Conservation (phyloP, 2,113 vertebrate species). For the Sylvia atricapilla region DNA sequence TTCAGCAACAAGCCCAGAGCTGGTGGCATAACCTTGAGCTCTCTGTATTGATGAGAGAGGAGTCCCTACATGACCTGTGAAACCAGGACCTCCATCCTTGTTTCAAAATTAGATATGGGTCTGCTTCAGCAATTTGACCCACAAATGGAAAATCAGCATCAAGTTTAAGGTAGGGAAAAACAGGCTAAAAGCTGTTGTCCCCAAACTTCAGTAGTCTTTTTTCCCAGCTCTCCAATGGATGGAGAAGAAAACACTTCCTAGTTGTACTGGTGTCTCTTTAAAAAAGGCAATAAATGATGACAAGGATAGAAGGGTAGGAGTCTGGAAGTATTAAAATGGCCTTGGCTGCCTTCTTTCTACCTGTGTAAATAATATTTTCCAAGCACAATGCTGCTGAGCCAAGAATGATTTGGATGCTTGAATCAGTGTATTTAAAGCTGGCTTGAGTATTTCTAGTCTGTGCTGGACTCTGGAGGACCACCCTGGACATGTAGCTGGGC, state of each 20-base stretch:
- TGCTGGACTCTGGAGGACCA: neutral
- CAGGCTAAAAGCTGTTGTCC: neutral
- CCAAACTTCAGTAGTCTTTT: neutral
- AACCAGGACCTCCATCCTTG: neutral
- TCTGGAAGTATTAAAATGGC: neutral
- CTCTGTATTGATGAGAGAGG: neutral
- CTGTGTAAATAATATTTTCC: neutral
- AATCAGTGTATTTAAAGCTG: neutral
- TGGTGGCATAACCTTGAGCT: neutral
- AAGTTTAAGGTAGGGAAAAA: neutral
- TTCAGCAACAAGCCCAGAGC: accelerated
- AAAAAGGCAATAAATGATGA: neutral
- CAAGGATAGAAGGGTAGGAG: neutral
- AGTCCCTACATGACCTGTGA: accelerated
- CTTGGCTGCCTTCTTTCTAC: neutral
- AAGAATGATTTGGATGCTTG: neutral
- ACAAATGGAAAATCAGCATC: neutral
- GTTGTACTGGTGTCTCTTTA: neutral
- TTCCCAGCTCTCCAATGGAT: neutral
- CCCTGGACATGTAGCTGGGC: neutral
- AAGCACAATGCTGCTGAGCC: neutral
- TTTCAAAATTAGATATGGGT: neutral
- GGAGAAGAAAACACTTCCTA: neutral
- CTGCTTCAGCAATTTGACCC: neutral
- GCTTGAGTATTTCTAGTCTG: neutral